A percentile compares a stretch with the other conserved stretches of the same genome.
phyloP scores from a whole-genome alignment of 1,140 invertebrate species.

The Drosophila repletoides region DNA sequence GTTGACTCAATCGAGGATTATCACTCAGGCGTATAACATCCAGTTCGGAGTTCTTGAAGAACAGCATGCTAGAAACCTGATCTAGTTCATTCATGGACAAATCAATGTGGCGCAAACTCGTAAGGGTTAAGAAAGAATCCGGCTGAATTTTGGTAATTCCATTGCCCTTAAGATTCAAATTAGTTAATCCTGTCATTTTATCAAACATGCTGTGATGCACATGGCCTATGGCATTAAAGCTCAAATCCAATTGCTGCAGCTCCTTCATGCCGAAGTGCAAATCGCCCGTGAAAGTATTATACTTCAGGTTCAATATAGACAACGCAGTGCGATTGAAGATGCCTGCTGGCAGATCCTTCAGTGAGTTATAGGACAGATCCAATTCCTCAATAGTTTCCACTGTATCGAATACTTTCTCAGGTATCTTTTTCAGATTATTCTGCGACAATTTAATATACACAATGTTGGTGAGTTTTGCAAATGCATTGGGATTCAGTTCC shows the following conservation, averaged over 20 bases:
- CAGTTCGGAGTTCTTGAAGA: slow-evolving; percentile 86
- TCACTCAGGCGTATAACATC: slow-evolving; percentile 87
- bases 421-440: slow-evolving; percentile 86
- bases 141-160: slow-evolving; percentile 86
- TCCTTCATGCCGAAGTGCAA: slow-evolving; percentile 83
- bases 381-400: slow-evolving; percentile 86
- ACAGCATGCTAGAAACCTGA: slow-evolving; percentile 85
- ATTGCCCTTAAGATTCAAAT: slow-evolving; percentile 86
- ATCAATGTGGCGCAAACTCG: slow-evolving; percentile 86
- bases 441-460: slow-evolving; percentile 86
- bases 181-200: slow-evolving; percentile 85
- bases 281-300: slow-evolving; percentile 84
- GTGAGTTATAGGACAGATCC: slow-evolving; percentile 86
- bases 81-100: slow-evolving; percentile 87
- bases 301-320: slow-evolving; percentile 85
- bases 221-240: slow-evolving; percentile 85
- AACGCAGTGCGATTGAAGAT: slow-evolving; percentile 86
- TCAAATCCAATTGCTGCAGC: slow-evolving; percentile 85
- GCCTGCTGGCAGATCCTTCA: slow-evolving; percentile 84
- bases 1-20: slow-evolving; percentile 85
- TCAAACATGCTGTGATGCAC: slow-evolving; percentile 86
- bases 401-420: slow-evolving; percentile 84
- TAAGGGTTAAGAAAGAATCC: slow-evolving; percentile 86
- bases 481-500: slow-evolving; percentile 84
- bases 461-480: slow-evolving; percentile 85